phyloP scores from a whole-genome alignment of 2,888 invertebrate species.

The Cheilosia soror region DNA sequence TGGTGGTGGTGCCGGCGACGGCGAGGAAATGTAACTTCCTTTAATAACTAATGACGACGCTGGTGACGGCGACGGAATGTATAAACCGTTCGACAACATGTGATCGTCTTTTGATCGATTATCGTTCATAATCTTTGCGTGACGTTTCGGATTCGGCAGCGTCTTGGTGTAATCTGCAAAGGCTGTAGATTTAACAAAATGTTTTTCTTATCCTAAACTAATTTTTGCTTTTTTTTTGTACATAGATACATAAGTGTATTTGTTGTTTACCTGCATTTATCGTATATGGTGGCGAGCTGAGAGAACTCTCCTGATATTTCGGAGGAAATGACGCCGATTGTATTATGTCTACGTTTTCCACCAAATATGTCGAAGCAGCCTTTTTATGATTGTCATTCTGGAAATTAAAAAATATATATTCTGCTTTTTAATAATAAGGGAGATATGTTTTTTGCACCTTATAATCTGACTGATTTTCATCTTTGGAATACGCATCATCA shows the following conservation, averaged over 20 bases:
- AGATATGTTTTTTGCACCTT: conserved; percentile 79
- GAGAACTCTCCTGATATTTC: conserved; percentile 82
- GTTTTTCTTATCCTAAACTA: no score
- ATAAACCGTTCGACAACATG: conserved; percentile 82
- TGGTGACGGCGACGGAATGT: conserved; percentile 82
- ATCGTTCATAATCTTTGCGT: conserved; percentile 80
- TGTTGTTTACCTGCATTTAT: conserved; percentile 57
- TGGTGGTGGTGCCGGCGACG: conserved; percentile 82
- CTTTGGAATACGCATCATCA: conserved; percentile 82
- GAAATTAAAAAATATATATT: no score
- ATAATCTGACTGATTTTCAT: conserved; percentile 82
- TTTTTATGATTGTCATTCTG: conserved; percentile 82
- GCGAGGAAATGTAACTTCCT: conserved; percentile 82
- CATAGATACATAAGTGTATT: neutral
- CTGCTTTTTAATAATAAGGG: no score
- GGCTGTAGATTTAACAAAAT: neutral
- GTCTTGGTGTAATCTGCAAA: conserved; percentile 81
- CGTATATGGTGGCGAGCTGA: conserved; percentile 81
- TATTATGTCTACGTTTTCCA: conserved; percentile 82
- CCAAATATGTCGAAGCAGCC: conserved; percentile 82
- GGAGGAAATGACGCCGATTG: conserved; percentile 82
- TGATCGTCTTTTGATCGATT: conserved; percentile 82
- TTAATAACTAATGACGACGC: conserved; percentile 82
- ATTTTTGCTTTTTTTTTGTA: neutral
- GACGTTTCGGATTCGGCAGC: conserved; percentile 81